These are phyloP conservation scores for Cardinalis cardinalis DNA, from an alignment of 2,113 vertebrate species.

Conservation along the genomic window DNA sequence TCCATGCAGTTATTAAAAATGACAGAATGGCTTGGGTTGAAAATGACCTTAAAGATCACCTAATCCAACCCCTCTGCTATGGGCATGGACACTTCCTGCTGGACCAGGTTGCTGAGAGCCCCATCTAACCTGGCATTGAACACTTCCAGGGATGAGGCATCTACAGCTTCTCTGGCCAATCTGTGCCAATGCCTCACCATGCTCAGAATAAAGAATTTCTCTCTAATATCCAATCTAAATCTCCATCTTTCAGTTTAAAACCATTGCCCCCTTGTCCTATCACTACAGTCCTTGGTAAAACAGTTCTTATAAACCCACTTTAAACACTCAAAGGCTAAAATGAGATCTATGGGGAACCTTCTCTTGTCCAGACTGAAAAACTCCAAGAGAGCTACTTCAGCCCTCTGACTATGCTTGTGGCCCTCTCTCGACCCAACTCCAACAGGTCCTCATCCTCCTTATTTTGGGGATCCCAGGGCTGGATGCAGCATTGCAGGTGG, in stretches of 20 bases:
- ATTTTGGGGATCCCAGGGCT: not conserved
- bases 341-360: not conserved
- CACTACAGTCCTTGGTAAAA: not conserved
- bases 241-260: not conserved
- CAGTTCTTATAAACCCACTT: not conserved
- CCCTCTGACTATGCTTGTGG: not conserved
- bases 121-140: not conserved
- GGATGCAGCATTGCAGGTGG: not conserved
- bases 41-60: not conserved
- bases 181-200: not conserved
- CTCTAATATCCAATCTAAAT: not conserved
- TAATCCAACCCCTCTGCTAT: too few relatives aligned
- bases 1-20: not conserved
- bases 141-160: not conserved
- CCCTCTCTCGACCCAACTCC: not conserved
- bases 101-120: not conserved
- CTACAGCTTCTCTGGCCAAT: not conserved
- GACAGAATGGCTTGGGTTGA: not conserved
- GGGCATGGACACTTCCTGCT: not conserved
- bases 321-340: not conserved
- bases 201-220: not conserved
- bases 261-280: rapidly evolving
- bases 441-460: not conserved
- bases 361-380: not conserved
- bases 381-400: not conserved